Percentiles rank a stretch among this genome's conserved stretches.
phyloP scores from a whole-genome alignment of 2,113 vertebrate genomes.

The Leptocoma aspasia region DNA sequence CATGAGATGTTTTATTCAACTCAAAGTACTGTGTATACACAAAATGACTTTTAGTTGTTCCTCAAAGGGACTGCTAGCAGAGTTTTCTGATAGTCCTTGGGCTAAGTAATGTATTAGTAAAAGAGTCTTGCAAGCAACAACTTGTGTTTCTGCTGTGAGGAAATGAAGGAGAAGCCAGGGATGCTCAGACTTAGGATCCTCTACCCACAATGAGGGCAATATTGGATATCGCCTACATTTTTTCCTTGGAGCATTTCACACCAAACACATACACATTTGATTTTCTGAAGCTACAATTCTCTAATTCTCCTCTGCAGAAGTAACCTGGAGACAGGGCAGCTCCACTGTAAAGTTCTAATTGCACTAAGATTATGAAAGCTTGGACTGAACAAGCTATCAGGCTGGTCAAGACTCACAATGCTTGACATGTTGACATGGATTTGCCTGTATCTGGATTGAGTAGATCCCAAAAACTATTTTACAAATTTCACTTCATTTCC shows the following conservation, averaged over 20 bases:
- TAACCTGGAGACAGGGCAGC: neutral
- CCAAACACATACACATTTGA: neutral
- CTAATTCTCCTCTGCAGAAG: neutral
- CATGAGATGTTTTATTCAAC: neutral
- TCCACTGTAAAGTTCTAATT: neutral
- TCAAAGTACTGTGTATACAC: neutral
- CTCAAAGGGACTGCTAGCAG: neutral
- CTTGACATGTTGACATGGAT: neutral
- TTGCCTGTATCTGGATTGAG: neutral
- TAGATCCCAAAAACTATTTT: neutral
- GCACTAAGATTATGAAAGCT: neutral
- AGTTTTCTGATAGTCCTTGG: neutral
- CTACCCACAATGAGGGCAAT: neutral
- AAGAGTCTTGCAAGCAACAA: neutral
- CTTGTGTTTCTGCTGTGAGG: neutral
- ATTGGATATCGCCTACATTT: neutral
- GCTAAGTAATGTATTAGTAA: neutral
- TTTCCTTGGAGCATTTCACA: neutral
- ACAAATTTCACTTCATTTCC: neutral
- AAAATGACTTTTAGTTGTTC: slow-evolving; percentile 7
- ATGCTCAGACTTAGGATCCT: neutral
- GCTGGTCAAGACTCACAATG: neutral
- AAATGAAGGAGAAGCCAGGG: neutral
- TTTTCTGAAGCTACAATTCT: neutral
- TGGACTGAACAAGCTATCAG: neutral